Percentiles rank a stretch among this genome's conserved stretches.
Conservation (phyloP, 1,140 invertebrate genomes). For the Drosophila ironensis region DNA sequence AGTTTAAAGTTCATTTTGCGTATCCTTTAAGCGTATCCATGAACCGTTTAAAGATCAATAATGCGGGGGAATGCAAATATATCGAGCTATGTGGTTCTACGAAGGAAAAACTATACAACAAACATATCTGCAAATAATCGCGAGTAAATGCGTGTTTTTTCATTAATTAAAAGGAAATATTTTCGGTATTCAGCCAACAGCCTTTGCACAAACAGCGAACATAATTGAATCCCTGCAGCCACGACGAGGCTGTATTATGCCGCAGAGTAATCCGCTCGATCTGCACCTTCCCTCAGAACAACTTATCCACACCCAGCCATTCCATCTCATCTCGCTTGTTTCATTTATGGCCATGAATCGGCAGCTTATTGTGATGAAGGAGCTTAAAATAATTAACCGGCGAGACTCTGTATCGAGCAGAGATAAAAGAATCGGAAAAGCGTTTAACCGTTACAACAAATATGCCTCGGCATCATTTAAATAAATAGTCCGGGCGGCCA, state of each 20-base stretch:
- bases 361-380: slow-evolving; percentile 20
- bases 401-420: slow-evolving; percentile 1
- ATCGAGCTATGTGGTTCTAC: too few relatives aligned
- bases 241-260: neutral
- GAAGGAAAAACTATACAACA: too few relatives aligned
- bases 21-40: too few relatives aligned
- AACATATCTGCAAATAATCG: neutral
- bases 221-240: slow-evolving; percentile 13
- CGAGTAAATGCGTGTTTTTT: too few relatives aligned
- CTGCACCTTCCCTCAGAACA: neutral
- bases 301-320: neutral
- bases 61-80: too few relatives aligned
- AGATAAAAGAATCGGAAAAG: slow-evolving; percentile 32
- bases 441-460: slow-evolving; percentile 41
- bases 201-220: neutral
- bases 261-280: neutral
- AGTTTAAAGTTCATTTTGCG: neutral
- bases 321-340: too few relatives aligned
- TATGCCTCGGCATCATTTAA: slow-evolving; percentile 28
- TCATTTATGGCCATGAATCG: slow-evolving; percentile 2
- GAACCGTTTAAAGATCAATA: too few relatives aligned
- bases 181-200: neutral
- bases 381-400: slow-evolving; percentile 59
- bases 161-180: slow-evolving; percentile 11
- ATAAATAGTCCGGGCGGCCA: slow-evolving; percentile 30